These are phyloP conservation scores for Agelaius phoeniceus DNA, from an alignment of 2,113 vertebrate genomes.

Conservation along the genomic window DNA sequence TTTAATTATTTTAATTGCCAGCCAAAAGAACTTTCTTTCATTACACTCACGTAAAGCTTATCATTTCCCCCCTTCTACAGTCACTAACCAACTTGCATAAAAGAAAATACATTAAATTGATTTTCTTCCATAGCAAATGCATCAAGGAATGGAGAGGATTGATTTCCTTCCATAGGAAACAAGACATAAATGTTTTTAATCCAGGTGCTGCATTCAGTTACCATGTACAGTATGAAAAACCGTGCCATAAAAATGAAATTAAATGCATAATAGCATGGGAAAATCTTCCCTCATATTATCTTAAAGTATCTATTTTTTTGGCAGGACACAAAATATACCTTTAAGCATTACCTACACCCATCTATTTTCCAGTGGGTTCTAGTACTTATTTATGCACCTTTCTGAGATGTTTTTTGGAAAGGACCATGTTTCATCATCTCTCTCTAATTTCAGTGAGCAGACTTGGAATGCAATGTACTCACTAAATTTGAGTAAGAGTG, in stretches of 20 bases:
- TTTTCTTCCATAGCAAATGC: slow-evolving; percentile 47
- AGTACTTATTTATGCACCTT: not conserved
- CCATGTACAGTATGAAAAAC: slow-evolving; percentile 27
- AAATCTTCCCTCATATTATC: not conserved
- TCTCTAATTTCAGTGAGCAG: not conserved
- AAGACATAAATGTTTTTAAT: slow-evolving; percentile 49
- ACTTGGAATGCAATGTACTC: not conserved
- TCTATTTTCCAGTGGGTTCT: not conserved
- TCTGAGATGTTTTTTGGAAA: not conserved
- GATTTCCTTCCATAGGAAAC: slow-evolving; percentile 37
- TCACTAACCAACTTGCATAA: not conserved
- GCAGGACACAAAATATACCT: not conserved
- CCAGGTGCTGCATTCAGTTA: slow-evolving; percentile 30
- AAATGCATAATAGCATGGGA: slow-evolving; percentile 17
- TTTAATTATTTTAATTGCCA: slow-evolving; percentile 47
- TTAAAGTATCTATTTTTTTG: slow-evolving; percentile 16
- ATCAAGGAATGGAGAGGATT: slow-evolving; percentile 42
- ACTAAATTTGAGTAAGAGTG: not conserved
- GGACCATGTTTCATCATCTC: not conserved
- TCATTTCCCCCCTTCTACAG: not conserved
- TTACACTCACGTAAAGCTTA: not conserved
- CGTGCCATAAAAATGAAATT: slow-evolving; percentile 45
- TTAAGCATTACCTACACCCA: not conserved
- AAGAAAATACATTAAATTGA: slow-evolving; percentile 33
- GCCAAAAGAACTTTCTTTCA: slow-evolving; percentile 12